Conservation (phyloP, 30 jellyfish, hydroid and myxozoan genomes). For the Nemopilema nomurai region DNA sequence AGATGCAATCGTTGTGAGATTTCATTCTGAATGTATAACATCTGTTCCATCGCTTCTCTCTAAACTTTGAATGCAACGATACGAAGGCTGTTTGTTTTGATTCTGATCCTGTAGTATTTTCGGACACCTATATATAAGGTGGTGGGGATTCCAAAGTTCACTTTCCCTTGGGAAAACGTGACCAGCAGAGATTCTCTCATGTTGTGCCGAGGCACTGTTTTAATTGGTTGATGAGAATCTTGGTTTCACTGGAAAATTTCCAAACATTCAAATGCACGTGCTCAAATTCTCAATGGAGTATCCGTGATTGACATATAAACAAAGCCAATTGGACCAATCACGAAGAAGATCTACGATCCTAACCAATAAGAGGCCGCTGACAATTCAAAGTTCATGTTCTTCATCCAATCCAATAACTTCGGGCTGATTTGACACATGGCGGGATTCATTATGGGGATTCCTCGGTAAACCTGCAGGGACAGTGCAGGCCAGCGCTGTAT, state of each 20-base stretch:
- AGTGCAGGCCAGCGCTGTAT: background rate
- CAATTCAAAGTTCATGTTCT: background rate
- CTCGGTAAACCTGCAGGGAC: background rate
- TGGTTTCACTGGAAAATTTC: background rate
- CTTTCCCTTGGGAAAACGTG: constrained; percentile 36
- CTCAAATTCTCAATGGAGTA: background rate
- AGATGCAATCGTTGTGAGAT: background rate
- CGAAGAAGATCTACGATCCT: background rate
- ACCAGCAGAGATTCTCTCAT: background rate
- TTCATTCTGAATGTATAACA: constrained; percentile 11
- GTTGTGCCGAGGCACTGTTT: no score
- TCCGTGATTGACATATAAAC: background rate
- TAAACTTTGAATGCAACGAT: background rate
- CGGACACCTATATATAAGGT: background rate
- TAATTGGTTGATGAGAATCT: no score
- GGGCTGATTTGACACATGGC: background rate
- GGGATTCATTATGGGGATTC: background rate
- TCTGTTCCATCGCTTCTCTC: background rate
- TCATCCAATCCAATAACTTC: background rate
- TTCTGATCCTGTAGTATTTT: background rate
- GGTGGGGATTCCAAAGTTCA: constrained; percentile 38
- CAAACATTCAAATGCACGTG: background rate
- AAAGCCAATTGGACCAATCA: background rate
- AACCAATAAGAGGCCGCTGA: background rate
- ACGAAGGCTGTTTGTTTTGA: constrained; percentile 13